These are phyloP conservation scores for Colinus virginianus DNA, from an alignment of 2,113 vertebrate genomes.

Conservation along the genomic window DNA sequence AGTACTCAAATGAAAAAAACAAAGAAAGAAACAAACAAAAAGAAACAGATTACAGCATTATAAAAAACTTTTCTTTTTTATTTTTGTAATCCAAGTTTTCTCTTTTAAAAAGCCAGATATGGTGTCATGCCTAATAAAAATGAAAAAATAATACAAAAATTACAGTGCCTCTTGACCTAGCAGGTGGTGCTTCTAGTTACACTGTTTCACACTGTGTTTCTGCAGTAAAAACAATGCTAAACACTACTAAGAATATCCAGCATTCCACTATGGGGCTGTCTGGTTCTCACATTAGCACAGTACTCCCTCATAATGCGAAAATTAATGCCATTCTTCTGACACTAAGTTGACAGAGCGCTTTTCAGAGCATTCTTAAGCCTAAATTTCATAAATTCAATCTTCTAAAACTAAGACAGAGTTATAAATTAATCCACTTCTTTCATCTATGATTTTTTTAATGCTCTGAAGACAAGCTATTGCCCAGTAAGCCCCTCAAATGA, in stretches of 20 bases:
- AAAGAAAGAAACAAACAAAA: neutral
- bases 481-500: neutral
- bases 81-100: neutral
- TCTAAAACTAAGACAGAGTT: neutral
- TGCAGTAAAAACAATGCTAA: accelerated
- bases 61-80: neutral
- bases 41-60: neutral
- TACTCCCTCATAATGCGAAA: neutral
- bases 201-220: neutral
- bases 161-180: neutral
- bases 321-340: neutral
- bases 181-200: neutral
- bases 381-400: neutral
- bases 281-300: neutral
- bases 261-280: neutral
- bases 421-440: neutral
- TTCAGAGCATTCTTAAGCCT: neutral
- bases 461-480: neutral
- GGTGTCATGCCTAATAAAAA: neutral
- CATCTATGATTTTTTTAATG: neutral
- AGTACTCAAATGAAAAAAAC: neutral
- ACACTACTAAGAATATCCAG: neutral
- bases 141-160: neutral
- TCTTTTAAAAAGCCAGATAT: neutral
- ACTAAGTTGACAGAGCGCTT: neutral